A percentile compares a stretch with the other conserved stretches of the same genome.
These are phyloP conservation scores for Eolophus roseicapilla DNA, from an alignment of 2,113 vertebrate genomes.

Conservation along the genomic window DNA sequence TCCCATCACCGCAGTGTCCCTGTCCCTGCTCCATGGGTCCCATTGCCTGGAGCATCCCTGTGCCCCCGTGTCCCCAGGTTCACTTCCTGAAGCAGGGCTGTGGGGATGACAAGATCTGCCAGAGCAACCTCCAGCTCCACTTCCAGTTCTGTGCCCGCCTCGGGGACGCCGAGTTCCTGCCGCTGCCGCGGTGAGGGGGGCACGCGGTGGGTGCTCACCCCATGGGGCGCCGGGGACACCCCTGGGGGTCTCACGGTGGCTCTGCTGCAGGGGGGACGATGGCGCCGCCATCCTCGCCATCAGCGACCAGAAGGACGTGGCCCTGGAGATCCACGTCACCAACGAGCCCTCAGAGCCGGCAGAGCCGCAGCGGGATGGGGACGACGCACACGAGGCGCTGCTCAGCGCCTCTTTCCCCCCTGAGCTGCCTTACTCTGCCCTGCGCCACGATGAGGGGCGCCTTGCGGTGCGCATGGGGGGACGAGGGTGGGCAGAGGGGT, in stretches of 20 bases:
- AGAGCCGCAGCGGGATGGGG: constrained; percentile 81
- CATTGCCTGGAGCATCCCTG: too few relatives aligned
- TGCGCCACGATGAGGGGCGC: constrained; percentile 33
- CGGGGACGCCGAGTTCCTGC: constrained; percentile 80
- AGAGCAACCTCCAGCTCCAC: constrained; percentile 89
- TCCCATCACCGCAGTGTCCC: neutral
- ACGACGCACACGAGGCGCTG: constrained; percentile 89
- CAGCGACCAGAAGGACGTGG: constrained; percentile 86
- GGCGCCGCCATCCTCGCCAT: constrained; percentile 81
- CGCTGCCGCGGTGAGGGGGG: constrained; percentile 80
- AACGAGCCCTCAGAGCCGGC: constrained; percentile 84
- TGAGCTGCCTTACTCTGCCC: constrained; percentile 80
- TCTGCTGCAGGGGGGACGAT: constrained; percentile 69
- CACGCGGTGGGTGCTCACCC: neutral
- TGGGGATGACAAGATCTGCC: constrained; percentile 89
- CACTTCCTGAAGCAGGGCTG: constrained; percentile 93
- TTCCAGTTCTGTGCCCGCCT: constrained; percentile 80
- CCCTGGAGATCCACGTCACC: constrained; percentile 84
- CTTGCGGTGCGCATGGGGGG: too few relatives aligned
- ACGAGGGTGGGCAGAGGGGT: neutral
- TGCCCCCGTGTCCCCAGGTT: constrained; percentile 69
- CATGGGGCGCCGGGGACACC: accelerated
- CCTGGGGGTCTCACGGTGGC: accelerated
- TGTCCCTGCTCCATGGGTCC: neutral
- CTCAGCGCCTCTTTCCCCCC: constrained; percentile 81